These are phyloP conservation scores for Dicycla oo DNA, from an alignment of 2,888 invertebrate genomes.

Conservation along the genomic window DNA sequence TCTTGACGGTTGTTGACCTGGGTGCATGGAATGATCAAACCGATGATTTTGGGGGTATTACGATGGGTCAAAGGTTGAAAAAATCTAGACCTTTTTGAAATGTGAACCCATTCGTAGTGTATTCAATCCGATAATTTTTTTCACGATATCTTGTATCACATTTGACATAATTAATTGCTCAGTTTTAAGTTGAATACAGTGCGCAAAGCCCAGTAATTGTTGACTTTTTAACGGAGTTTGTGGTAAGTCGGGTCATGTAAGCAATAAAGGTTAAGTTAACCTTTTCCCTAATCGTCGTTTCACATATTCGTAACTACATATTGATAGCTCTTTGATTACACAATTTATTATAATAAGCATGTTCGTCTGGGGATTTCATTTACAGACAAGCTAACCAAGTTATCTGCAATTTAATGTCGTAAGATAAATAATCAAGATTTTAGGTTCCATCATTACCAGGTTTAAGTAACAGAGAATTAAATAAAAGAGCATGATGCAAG, in stretches of 20 bases:
- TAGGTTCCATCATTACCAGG: constrained; percentile 1
- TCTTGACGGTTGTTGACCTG: constrained; percentile 28
- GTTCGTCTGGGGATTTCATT: background rate
- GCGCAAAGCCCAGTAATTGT: background rate
- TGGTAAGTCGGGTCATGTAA: background rate
- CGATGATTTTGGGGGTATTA: background rate
- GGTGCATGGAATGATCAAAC: constrained; percentile 14
- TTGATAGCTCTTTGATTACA: constrained; percentile 8
- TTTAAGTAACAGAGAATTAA: background rate
- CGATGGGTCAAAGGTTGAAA: background rate
- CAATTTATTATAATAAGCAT: background rate
- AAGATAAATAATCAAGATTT: constrained; percentile 12
- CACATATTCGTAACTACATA: background rate
- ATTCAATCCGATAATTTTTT: background rate
- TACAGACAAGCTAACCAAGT: background rate
- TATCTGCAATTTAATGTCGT: background rate
- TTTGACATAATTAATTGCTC: background rate
- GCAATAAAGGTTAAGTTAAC: background rate
- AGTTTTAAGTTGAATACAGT: background rate
- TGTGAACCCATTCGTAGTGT: too few species aligned
- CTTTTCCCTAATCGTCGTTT: background rate
- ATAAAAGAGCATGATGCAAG: background rate
- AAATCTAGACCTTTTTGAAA: too few species aligned
- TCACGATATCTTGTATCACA: background rate
- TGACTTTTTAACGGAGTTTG: background rate